A percentile compares a stretch with the other conserved stretches of the same genome.
phyloP scores from a whole-genome alignment of 92 coral and sea anemone species.

The Pocillopora meandrina region DNA sequence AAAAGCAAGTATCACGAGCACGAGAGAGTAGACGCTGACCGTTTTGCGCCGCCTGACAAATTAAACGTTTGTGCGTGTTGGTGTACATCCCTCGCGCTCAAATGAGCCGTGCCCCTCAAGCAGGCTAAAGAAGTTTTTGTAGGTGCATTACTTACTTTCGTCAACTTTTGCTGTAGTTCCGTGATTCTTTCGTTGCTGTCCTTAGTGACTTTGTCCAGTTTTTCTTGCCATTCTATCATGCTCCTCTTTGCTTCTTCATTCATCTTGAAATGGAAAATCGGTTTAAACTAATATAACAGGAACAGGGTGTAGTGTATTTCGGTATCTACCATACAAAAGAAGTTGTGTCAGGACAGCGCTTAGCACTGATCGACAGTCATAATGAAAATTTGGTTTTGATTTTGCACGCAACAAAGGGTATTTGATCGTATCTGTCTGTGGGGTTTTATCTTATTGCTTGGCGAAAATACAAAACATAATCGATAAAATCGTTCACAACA shows the following conservation, averaged over 20 bases:
- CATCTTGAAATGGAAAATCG: constrained; percentile 46
- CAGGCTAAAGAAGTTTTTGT: too few species aligned
- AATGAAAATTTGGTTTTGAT: too few species aligned
- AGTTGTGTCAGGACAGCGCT: too few species aligned
- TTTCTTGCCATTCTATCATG: constrained; percentile 87
- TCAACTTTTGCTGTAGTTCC: constrained; percentile 73
- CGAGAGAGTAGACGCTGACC: neutral
- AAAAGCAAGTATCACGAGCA: too few species aligned
- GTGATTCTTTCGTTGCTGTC: constrained; percentile 79
- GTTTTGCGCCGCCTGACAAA: neutral
- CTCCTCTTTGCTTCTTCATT: constrained; percentile 89
- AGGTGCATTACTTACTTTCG: constrained; percentile 49
- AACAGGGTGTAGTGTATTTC: neutral
- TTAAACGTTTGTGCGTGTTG: neutral
- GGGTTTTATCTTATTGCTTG: too few species aligned
- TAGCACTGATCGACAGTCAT: too few species aligned
- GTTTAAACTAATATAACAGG: neutral
- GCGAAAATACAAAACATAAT: too few species aligned
- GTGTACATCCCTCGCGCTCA: too few species aligned
- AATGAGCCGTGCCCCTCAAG: too few species aligned
- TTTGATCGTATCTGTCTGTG: too few species aligned
- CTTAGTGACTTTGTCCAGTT: constrained; percentile 80
- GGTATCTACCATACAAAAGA: neutral
- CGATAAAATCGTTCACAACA: too few species aligned
- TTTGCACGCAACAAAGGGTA: too few species aligned